Conservation (phyloP, 2,113 vertebrate species). For the Nothobranchius kuhntae region DNA sequence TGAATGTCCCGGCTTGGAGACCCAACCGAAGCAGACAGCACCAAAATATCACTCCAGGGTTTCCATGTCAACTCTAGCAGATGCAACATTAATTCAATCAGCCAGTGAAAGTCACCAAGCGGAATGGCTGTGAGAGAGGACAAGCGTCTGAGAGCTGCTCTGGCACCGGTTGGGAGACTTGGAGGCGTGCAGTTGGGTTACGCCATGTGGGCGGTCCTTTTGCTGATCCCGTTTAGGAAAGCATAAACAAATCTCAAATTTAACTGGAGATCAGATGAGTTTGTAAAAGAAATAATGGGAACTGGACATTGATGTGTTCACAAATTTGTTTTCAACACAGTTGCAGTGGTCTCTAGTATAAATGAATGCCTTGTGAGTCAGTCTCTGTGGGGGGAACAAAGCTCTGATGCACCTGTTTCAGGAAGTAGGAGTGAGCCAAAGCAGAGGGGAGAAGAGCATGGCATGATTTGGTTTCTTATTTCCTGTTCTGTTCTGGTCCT, state of each 20-base stretch:
- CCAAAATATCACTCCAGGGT: conserved; percentile 71
- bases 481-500: too few species aligned
- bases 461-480: too few species aligned
- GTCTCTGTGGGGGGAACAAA: too few species aligned
- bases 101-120: conserved; percentile 56
- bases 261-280: conserved; percentile 4
- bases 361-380: too few species aligned
- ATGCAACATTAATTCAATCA: conserved; percentile 73
- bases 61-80: conserved; percentile 69
- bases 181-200: neutral
- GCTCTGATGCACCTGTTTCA: too few species aligned
- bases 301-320: too few species aligned
- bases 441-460: too few species aligned
- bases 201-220: neutral
- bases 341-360: too few species aligned
- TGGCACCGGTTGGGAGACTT: conserved; percentile 7
- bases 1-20: conserved; percentile 47
- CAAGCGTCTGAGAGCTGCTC: conserved; percentile 19
- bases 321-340: neutral
- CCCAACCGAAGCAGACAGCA: conserved; percentile 65
- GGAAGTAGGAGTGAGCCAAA: too few species aligned
- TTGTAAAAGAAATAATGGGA: too few species aligned
- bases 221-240: neutral
- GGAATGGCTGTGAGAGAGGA: conserved; percentile 43
- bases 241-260: neutral